Evolutionary conservation across 2,113 vertebrate species (phyloP).

Genomic region (Malurus alboscapulatus): DNA sequence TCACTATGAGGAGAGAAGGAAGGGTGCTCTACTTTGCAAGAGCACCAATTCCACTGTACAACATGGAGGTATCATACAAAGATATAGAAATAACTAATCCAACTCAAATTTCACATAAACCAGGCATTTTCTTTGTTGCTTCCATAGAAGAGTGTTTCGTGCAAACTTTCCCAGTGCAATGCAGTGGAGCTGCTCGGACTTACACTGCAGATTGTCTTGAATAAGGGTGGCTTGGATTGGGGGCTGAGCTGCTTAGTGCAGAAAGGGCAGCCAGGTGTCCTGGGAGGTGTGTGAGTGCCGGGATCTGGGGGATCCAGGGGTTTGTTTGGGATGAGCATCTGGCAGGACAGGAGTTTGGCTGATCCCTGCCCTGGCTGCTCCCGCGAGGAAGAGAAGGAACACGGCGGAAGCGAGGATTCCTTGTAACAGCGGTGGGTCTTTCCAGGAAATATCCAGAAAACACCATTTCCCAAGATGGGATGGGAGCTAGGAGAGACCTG

Average conservation of each 20-base stretch:
- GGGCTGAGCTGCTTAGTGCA: background rate
- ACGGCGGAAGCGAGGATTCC: background rate
- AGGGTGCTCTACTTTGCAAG: background rate
- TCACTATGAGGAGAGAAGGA: background rate
- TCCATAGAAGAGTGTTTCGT: background rate
- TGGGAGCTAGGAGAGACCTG: background rate
- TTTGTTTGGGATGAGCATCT: background rate
- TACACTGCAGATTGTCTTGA: background rate
- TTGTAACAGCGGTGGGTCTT: background rate
- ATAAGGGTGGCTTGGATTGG: fast-evolving
- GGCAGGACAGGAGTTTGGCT: background rate
- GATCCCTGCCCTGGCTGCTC: background rate
- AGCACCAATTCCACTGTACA: background rate
- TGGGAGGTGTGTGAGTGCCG: background rate
- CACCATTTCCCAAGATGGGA: background rate
- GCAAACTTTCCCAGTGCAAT: background rate
- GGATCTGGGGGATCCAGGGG: background rate
- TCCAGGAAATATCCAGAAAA: background rate
- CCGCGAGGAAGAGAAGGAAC: background rate
- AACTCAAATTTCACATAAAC: background rate
- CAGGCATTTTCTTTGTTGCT: background rate
- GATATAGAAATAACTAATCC: background rate
- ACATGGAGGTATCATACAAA: background rate
- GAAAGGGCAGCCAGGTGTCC: background rate
- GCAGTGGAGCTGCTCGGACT: fast-evolving